Conservation (phyloP, 2,797 vertebrate genomes). For the Silurus lanzhouensis region DNA sequence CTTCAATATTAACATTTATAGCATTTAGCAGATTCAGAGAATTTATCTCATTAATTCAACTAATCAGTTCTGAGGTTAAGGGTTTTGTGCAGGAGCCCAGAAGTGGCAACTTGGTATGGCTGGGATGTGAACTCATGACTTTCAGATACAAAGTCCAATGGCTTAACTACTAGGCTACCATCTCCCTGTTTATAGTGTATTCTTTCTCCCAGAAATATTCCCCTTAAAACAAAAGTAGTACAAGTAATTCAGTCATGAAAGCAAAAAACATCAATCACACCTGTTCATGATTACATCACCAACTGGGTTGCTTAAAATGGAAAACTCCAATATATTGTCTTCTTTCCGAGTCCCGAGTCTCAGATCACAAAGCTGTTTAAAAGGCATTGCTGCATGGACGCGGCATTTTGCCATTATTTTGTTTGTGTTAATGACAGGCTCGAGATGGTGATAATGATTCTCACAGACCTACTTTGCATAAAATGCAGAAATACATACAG, state of each 20-base stretch:
- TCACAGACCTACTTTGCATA: slow-evolving; percentile 15
- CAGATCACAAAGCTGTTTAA: slow-evolving; percentile 4
- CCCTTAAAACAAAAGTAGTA: background rate
- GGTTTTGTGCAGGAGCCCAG: too few relatives aligned
- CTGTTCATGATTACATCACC: background rate
- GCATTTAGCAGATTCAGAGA: too few relatives aligned
- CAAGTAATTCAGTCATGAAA: background rate
- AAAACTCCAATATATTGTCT: background rate
- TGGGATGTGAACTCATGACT: too few relatives aligned
- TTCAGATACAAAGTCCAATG: too few relatives aligned
- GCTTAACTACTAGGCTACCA: too few relatives aligned
- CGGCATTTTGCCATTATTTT: background rate
- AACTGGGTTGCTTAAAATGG: background rate
- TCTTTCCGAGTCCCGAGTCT: background rate
- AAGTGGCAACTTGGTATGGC: too few relatives aligned
- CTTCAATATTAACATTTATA: background rate
- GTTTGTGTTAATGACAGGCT: slow-evolving; percentile 1
- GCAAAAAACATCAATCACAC: background rate
- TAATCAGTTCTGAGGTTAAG: too few relatives aligned
- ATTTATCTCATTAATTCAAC: too few relatives aligned
- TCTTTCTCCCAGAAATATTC: background rate
- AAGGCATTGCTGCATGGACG: background rate
- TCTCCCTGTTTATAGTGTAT: too few relatives aligned
- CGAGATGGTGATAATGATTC: slow-evolving; percentile 11
- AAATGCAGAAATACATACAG: background rate